Evolutionary conservation across 1,140 invertebrate genomes (phyloP), one percentile per base, ranked within the genome.

Genomic region (Sycobia sp.): DNA sequence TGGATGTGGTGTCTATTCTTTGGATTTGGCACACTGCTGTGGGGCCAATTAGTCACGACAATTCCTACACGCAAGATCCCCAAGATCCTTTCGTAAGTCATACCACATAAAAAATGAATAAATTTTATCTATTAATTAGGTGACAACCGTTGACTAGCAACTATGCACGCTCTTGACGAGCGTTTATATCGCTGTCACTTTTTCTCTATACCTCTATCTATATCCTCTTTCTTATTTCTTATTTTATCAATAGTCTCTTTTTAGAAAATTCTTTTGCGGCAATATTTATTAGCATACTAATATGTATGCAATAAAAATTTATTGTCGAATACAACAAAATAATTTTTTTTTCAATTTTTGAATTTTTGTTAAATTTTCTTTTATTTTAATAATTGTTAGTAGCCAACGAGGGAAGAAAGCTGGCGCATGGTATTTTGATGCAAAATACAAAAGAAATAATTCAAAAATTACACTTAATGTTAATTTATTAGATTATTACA

Each of bases 1-100:
- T 99, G 97, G 97, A 84, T 98, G 76, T 99, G 96, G 96, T 99
- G 97, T 84, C 78, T 99, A 74, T 94, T 98, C 81, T 96, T 99
- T 81, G 97, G 97, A 56, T 83, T 97, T 69, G 96, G 96, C 70
- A 93, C 92, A 38, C 87, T 99, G 50, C 84, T 99, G 46, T 99
- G 97, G 97, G 96, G 95, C 69, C 97, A 99, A 86, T 82, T 99
- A 69, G 90, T 99, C 72, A 98, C 96, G 72, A 92, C 92, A 71
- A 88, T 99, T 79, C 97, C 97, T 76, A 98, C 96, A 43, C 87
- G 92, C 81, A 94, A 90, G 83, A 89, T 99, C 77, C 96, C 96
- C 73, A 96, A 96, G 84, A 92, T 93, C 71, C 85, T 94, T 79
- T 92, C 91, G 92, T 94, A 86, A 90, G 91, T 91, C 74, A 67